phyloP scores from a whole-genome alignment of 2,113 vertebrate genomes.

The Anser cygnoides region DNA sequence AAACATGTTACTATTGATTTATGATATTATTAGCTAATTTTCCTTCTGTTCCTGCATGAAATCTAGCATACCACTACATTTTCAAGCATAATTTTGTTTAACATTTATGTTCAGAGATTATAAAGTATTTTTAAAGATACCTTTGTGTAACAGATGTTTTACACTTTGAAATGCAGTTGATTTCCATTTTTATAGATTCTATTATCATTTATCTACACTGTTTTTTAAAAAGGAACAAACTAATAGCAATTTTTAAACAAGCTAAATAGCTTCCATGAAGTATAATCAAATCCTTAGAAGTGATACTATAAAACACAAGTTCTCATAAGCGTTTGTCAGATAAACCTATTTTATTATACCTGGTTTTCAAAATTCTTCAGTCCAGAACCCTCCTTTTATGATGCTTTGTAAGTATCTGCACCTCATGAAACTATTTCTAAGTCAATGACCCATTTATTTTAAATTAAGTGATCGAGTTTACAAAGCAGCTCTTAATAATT shows the following conservation, averaged over 20 bases:
- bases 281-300: neutral
- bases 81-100: neutral
- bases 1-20: neutral
- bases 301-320: neutral
- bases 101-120: neutral
- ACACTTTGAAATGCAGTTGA: neutral
- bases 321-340: neutral
- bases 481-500: neutral
- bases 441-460: neutral
- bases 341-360: neutral
- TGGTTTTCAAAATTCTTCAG: neutral
- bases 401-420: neutral
- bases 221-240: neutral
- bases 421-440: neutral
- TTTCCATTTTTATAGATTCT: neutral
- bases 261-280: neutral
- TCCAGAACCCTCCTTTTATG: neutral
- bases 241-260: neutral
- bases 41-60: neutral
- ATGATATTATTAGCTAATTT: neutral
- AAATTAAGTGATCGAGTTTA: neutral
- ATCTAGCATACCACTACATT: neutral
- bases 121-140: neutral
- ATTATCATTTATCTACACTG: neutral
- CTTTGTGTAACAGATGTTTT: neutral